Base-by-base conservation (phyloP, 2,888 invertebrate genomes). In the Phania funesta region DNA sequence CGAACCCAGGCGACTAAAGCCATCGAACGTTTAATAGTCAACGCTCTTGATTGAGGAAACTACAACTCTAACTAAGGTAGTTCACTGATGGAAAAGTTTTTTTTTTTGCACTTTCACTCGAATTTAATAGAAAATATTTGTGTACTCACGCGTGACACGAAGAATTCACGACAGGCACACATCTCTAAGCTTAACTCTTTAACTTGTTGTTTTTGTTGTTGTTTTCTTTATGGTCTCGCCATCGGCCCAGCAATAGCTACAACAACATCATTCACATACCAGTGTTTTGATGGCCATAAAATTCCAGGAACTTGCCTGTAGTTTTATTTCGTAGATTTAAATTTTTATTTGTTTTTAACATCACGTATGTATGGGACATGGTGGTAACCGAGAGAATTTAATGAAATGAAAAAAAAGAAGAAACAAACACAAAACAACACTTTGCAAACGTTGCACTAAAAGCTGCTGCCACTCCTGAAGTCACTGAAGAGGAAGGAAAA, bases 221-320 rank as follows among this genome's bases (percentile, higher is more conserved):
- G 8, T 54, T 38, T n/a, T 29, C 26, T 11, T 50, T 24, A 16
- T 41, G 32, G 35, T 13, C 2, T 35, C 26, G 35, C n/a, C 52
- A 38, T 50, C 2, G 60, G 48, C 32, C 20, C 67, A 52, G 60
- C 60, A 60, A 38, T 58, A 22, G 46, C 46, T 32, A 70, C 18
- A 38, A 38, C 44, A 48, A 64, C 52, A 50, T 20, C 54, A 79
- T 78, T 76, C 62, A 64, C 85, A 86, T 68, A 64, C 48, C 64
- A 71, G n/a, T 32, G 64, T 64, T 56, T 71, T 62, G 80, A 67
- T 73, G 86, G 87, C 87, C 86, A 87, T 87, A 87, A 86, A 86
- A 87, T 88, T 88, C 88, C 84, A 85, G 87, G 88, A 88, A 88
- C 84, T 86, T 26, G 71, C 80, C 82, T 80, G 78, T 56, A 60